Conservation (phyloP, 2,888 invertebrate genomes). For the Lordiphosa andalusiaca region DNA sequence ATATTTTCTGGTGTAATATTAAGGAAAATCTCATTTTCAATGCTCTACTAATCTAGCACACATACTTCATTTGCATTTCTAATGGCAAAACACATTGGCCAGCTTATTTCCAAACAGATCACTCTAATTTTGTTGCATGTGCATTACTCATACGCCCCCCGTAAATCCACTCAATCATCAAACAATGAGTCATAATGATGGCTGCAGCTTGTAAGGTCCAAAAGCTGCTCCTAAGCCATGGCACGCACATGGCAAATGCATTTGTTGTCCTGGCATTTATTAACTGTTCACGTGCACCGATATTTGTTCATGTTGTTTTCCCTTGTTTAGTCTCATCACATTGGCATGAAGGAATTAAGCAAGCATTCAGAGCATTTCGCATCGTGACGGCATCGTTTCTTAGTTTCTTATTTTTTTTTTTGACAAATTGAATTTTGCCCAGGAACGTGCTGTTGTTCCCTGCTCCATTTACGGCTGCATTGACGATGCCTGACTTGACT, state of each 20-base stretch:
- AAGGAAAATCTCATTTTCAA: too few species aligned
- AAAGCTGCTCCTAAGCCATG: neutral
- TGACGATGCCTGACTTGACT: conserved; percentile 30
- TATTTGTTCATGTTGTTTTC: conserved; percentile 19
- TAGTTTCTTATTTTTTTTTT: conserved; percentile 42
- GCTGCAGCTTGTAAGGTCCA: too few species aligned
- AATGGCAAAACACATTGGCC: too few species aligned
- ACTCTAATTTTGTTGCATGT: too few species aligned
- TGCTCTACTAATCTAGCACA: too few species aligned
- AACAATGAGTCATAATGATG: too few species aligned
- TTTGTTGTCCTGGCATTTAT: conserved; percentile 61
- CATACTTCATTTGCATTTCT: too few species aligned
- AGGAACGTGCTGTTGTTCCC: conserved; percentile 69
- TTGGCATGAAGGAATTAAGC: conserved; percentile 60
- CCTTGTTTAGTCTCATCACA: conserved; percentile 27
- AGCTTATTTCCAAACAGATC: too few species aligned
- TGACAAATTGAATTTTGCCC: conserved; percentile 71
- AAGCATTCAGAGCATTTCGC: conserved; percentile 68
- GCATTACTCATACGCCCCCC: too few species aligned
- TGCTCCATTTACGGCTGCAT: conserved; percentile 54
- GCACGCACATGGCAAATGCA: conserved; percentile 62
- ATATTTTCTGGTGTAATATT: too few species aligned
- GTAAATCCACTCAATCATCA: too few species aligned
- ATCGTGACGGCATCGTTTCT: conserved; percentile 63
- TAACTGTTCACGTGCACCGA: conserved; percentile 67